Evolutionary conservation across 2,888 invertebrate species (phyloP).

Genomic region (Biston betularia): DNA sequence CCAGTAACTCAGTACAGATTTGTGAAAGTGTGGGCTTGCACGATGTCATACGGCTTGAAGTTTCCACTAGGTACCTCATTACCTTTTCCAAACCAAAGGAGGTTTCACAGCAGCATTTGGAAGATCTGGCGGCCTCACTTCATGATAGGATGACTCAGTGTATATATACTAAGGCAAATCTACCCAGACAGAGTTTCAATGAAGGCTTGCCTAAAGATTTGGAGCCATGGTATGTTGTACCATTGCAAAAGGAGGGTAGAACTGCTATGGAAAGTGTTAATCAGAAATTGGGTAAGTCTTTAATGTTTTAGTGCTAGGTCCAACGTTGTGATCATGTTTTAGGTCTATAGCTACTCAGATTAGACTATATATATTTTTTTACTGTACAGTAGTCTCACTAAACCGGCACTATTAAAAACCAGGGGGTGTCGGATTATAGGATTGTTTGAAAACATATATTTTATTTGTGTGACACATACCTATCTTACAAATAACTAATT

Average conservation of each 20-base stretch:
- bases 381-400: too few relatives aligned
- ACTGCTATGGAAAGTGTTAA: conserved; percentile 94
- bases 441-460: too few relatives aligned
- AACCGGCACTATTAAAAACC: too few relatives aligned
- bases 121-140: conserved; percentile 86
- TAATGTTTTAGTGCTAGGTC: too few relatives aligned
- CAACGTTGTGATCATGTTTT: too few relatives aligned
- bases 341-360: neutral
- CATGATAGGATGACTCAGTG: conserved; percentile 98
- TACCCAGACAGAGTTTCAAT: conserved; percentile 88
- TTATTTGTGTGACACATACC: too few relatives aligned
- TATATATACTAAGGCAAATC: conserved; percentile 89
- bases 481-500: too few relatives aligned
- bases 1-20: conserved; percentile 98
- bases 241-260: conserved; percentile 91
- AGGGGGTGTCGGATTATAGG: too few relatives aligned
- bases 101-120: conserved; percentile 68
- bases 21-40: conserved; percentile 93
- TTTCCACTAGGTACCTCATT: conserved; percentile 91
- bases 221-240: conserved; percentile 93
- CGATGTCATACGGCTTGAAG: conserved; percentile 93
- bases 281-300: conserved; percentile 87
- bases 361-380: neutral
- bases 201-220: conserved; percentile 87
- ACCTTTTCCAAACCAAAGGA: conserved; percentile 72